Evolutionary conservation across 2,888 invertebrate genomes (phyloP).

Genomic region (Drosophila yooni): DNA sequence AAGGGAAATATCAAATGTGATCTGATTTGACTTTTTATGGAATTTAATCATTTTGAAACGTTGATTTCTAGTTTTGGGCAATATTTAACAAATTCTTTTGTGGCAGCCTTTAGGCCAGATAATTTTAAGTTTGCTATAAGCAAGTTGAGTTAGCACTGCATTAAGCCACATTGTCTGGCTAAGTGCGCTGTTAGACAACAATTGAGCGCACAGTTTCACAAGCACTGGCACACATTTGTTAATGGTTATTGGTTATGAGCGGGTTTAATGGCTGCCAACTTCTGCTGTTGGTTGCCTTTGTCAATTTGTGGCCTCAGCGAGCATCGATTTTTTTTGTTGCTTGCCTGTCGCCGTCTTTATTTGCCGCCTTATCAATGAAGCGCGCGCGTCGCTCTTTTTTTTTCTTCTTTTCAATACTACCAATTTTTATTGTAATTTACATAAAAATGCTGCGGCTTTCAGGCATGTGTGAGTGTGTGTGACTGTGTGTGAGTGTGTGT

Average conservation of each 20-base stretch:
- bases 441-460: slow-evolving; percentile 64
- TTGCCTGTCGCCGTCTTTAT: slow-evolving; percentile 3
- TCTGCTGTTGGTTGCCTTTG: slow-evolving; percentile 15
- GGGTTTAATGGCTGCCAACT: slow-evolving; percentile 30
- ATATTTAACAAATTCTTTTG: neutral
- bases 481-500: slow-evolving; percentile 33
- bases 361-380: slow-evolving; percentile 61
- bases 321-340: slow-evolving; percentile 13
- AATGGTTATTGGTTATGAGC: slow-evolving; percentile 28
- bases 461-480: slow-evolving; percentile 9
- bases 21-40: neutral
- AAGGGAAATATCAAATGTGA: neutral
- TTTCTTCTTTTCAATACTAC: slow-evolving; percentile 34
- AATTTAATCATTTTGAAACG: neutral
- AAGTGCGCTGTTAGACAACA: neutral
- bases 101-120: too few relatives aligned
- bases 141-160: neutral
- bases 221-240: slow-evolving; percentile 20
- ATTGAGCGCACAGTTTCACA: neutral
- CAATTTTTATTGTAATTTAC: slow-evolving; percentile 70
- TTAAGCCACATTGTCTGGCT: neutral
- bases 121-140: neutral
- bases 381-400: slow-evolving; percentile 11
- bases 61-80: neutral
- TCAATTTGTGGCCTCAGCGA: slow-evolving; percentile 23